phyloP scores from a whole-genome alignment of 2,888 invertebrate species.

The Agrypnus murinus region DNA sequence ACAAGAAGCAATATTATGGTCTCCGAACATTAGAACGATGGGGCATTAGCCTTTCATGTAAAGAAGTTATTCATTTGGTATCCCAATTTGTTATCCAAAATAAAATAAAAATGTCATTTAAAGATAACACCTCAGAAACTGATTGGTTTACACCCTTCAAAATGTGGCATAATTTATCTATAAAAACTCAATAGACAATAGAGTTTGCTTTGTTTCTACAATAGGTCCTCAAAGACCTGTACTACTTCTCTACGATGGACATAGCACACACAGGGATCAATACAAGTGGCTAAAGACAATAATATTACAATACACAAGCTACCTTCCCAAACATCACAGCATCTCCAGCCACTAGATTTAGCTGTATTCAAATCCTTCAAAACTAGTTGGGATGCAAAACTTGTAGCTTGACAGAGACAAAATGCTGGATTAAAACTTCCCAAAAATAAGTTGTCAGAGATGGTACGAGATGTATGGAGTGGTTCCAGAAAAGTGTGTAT shows the following conservation, averaged over 20 bases:
- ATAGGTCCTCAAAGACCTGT: conserved; percentile 59
- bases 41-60: conserved; percentile 62
- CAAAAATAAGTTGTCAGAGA: conserved; percentile 9
- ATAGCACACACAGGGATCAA: conserved; percentile 56
- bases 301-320: conserved; percentile 38
- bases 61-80: conserved; percentile 61
- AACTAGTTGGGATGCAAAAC: conserved; percentile 12
- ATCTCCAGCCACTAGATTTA: conserved; percentile 57
- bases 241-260: conserved; percentile 61
- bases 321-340: conserved; percentile 60
- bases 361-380: conserved; percentile 57
- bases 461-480: neutral
- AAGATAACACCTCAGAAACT: conserved; percentile 56
- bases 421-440: conserved; percentile 14
- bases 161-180: conserved; percentile 57
- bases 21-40: conserved; percentile 57
- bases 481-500: conserved; percentile 19
- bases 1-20: neutral
- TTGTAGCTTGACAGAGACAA: conserved; percentile 25
- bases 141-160: conserved; percentile 59
- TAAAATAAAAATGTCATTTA: conserved; percentile 55
- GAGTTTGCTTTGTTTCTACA: conserved; percentile 61
- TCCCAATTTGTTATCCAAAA: conserved; percentile 56
- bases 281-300: conserved; percentile 47
- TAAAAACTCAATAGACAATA: conserved; percentile 65